Percentiles rank a stretch among this genome's conserved stretches.
phyloP scores from a whole-genome alignment of 1,140 invertebrate genomes.

The Tenebrio molitor region DNA sequence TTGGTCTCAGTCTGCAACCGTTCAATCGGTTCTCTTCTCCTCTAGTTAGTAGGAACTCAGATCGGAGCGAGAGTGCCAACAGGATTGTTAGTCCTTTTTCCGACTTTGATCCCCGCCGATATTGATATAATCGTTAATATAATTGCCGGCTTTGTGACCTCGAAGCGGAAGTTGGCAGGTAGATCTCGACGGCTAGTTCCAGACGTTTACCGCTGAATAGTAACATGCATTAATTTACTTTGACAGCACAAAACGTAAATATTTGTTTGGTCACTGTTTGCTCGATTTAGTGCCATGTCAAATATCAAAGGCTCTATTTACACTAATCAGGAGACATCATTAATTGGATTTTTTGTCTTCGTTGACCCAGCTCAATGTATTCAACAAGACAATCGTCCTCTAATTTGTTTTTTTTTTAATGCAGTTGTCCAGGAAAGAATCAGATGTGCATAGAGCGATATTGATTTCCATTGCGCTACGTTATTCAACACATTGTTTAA shows the following conservation, averaged over 20 bases:
- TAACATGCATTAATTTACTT: slow-evolving; percentile 8
- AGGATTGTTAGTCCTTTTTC: slow-evolving; percentile 28
- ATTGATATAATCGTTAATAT: slow-evolving; percentile 35
- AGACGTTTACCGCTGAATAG: slow-evolving; percentile 12
- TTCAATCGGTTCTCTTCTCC: slow-evolving; percentile 35
- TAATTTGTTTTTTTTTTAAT: background rate
- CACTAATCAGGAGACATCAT: slow-evolving; percentile 7
- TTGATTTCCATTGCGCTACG: slow-evolving; percentile 20
- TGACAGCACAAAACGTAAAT: slow-evolving; percentile 16
- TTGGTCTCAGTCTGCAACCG: slow-evolving; percentile 42
- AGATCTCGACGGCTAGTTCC: background rate
- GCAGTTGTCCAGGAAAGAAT: slow-evolving; percentile 1
- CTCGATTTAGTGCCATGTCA: background rate
- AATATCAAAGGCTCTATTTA: slow-evolving; percentile 18
- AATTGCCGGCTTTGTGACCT: slow-evolving; percentile 23
- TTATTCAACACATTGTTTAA: slow-evolving; percentile 15
- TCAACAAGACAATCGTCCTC: slow-evolving; percentile 20
- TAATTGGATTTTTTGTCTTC: slow-evolving; percentile 21
- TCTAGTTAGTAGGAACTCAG: slow-evolving; percentile 33
- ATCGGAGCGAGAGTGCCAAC: slow-evolving; percentile 18
- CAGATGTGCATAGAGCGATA: slow-evolving; percentile 1
- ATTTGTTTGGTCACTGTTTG: background rate
- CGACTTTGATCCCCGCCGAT: slow-evolving; percentile 24
- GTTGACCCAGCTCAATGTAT: slow-evolving; percentile 17
- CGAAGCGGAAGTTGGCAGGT: slow-evolving; percentile 10